Base-by-base conservation (phyloP, 2,113 vertebrate genomes). In the Triplophysa rosa region DNA sequence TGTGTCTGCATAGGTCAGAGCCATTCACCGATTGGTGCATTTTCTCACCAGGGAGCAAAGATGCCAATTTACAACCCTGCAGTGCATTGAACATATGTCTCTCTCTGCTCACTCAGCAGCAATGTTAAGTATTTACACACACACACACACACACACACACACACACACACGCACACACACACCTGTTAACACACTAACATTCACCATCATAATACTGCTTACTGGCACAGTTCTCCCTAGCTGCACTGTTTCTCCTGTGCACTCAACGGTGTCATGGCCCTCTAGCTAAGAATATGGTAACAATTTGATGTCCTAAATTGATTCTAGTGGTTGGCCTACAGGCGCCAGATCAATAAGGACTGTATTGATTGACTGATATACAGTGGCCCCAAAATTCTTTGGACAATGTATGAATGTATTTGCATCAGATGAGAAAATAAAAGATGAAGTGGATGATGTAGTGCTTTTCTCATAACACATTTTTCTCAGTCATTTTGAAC, bases 21-120 rank as follows among this genome's bases (percentile, higher is more conserved):
- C 84, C 80, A 85, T 67, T 83, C 83, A 63, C 84, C 89, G 85
- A 90, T 88, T 87, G 81, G 87, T 82, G 70, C 77, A 69, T 81
- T 80, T 84, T 40, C 73, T 74, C 78, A 76, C 63, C 61, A 40
- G 79, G 77, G 79, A 79, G 65, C 64, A 81, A 23, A 67, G 62
- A 67, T 58, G 69, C 58, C 63, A 58, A 86, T 86, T 84, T 86
- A 79, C 79, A 67, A 47, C 70, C 67, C 79, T 81, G 83, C 79
- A 80, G 56, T 71, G 78, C 29, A 21, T 84, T 82, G 84, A 83
- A 83, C 76, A 82, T 77, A 70, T 66, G 68, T 80, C 87, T 83
- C 87, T 84, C 82, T 64, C 67, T 79, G 77, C 86, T 88, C 87
- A 89, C 90, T 91, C 92, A 92, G 89, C 89, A 59, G 54, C 54